A percentile compares a stretch with the other conserved stretches of the same genome.
These are phyloP conservation scores for Argyrosomus japonicus DNA, from an alignment of 2,113 vertebrate genomes.

Conservation along the genomic window DNA sequence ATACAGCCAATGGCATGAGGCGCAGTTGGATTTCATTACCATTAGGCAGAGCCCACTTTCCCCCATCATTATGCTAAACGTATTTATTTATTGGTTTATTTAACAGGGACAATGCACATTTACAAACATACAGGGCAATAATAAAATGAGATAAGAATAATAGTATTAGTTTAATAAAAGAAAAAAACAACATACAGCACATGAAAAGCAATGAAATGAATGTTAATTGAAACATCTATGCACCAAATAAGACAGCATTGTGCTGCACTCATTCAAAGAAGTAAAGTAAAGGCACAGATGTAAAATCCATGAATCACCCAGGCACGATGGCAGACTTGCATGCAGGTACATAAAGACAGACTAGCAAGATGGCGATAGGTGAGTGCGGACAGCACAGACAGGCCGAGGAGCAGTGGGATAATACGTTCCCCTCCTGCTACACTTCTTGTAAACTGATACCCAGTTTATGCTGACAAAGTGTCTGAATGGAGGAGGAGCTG, in stretches of 20 bases:
- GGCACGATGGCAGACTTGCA: neutral
- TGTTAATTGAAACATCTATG: neutral
- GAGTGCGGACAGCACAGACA: neutral
- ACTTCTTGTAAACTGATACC: neutral
- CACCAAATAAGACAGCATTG: neutral
- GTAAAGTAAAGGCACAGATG: neutral
- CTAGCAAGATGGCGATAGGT: neutral
- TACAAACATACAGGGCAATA: too few relatives aligned
- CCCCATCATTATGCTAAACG: too few relatives aligned
- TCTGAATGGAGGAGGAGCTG: neutral
- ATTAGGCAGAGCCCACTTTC: too few relatives aligned
- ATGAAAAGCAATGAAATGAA: neutral
- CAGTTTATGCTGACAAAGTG: neutral
- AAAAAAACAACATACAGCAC: neutral
- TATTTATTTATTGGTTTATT: too few relatives aligned
- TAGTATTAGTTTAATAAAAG: too few relatives aligned
- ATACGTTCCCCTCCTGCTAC: neutral
- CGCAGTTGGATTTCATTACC: too few relatives aligned
- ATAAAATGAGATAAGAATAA: neutral
- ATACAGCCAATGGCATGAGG: too few relatives aligned
- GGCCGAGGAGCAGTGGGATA: neutral
- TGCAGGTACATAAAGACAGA: neutral
- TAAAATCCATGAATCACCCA: too few relatives aligned
- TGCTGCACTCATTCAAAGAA: neutral
- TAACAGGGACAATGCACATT: too few relatives aligned